These are phyloP conservation scores for Acleris emargana DNA, from an alignment of 2,888 invertebrate species.

Conservation along the genomic window DNA sequence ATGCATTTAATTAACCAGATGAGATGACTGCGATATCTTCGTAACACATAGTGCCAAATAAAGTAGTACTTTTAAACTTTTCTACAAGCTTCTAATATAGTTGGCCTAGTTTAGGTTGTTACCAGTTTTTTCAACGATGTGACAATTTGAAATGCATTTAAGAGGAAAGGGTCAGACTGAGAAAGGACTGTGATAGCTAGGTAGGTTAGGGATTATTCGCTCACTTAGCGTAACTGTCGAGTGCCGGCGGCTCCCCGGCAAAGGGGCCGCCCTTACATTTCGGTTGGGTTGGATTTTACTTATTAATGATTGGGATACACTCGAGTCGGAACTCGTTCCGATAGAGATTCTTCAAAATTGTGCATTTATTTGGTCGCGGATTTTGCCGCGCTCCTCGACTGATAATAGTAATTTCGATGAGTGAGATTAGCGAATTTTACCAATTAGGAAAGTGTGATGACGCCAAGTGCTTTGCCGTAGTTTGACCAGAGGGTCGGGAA, in stretches of 20 bases:
- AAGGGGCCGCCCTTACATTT: conserved; percentile 44
- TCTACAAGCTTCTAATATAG: conserved; percentile 72
- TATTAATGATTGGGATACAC: conserved; percentile 48
- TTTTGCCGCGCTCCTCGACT: conserved; percentile 65
- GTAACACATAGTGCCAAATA: conserved; percentile 80
- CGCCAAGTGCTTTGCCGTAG: conserved; percentile 70
- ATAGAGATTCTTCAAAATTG: conserved; percentile 57
- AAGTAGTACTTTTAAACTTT: conserved; percentile 68
- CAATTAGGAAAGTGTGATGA: conserved; percentile 69
- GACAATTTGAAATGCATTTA: conserved; percentile 79
- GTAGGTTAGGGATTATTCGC: conserved; percentile 79
- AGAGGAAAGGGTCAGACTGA: conserved; percentile 82
- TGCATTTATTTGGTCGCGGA: conserved; percentile 50
- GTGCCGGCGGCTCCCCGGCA: background rate
- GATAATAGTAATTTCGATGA: conserved; percentile 68
- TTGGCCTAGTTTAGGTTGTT: conserved; percentile 79
- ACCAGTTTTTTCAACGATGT: conserved; percentile 76
- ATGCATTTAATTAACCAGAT: conserved; percentile 52
- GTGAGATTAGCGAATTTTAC: conserved; percentile 78
- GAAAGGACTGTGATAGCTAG: conserved; percentile 83
- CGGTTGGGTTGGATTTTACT: conserved; percentile 46
- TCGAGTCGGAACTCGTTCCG: conserved; percentile 45
- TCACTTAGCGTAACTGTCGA: conserved; percentile 75
- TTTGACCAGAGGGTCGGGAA: conserved; percentile 56
- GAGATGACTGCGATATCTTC: conserved; percentile 60